Evolutionary conservation across 2,888 invertebrate genomes (phyloP), one percentile per base, ranked within the genome.

Genomic region (Asteroscopus sphinx): DNA sequence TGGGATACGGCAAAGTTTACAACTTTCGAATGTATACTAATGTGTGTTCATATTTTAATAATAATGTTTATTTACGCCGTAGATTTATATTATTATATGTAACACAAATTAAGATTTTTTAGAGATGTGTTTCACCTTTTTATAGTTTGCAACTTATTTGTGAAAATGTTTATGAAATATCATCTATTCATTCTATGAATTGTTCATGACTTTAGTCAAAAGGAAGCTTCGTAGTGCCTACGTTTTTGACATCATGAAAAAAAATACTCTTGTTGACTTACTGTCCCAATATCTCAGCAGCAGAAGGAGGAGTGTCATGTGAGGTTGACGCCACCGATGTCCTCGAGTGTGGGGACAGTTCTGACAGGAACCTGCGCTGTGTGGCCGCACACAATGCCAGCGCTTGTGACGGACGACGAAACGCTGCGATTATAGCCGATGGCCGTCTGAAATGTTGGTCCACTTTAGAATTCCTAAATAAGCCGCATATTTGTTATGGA

Each of bases 391-490:
- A 95, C 36, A 95, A 76, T 0, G 95, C 95, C 25, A 95, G 83
- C n/a, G 95, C 95, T 76, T 95, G 95, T 36, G 95, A 95, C 3
- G 95, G 95, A 30, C 95, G 90, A 5, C 95, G 93, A 59, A 96
- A 93, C 13, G 96, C 95, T n/a, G 96, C 96, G 64, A 96, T 95
- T 41, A 96, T 95, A 1, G 95, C 94, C 6, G 96, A 96, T 0
- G 96, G 95, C 37, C 96, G 93, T 79, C 96, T 94, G 72, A 16
- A 75, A 70, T 15, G 6, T 21, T 21, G 4, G 4, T 21, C 21
- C 21, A 21, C 21, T 21, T 21, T 21, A 21, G 21, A 6, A 21
- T 4, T 3, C 4, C 21, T 6, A 4, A 6, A 6, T 21, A 3
- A 6, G 5, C 6, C 4, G 21, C 1, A 6, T 21, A 21, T 21